phyloP scores from a whole-genome alignment of 1,140 invertebrate species.

The Leptopilina clavipes region DNA sequence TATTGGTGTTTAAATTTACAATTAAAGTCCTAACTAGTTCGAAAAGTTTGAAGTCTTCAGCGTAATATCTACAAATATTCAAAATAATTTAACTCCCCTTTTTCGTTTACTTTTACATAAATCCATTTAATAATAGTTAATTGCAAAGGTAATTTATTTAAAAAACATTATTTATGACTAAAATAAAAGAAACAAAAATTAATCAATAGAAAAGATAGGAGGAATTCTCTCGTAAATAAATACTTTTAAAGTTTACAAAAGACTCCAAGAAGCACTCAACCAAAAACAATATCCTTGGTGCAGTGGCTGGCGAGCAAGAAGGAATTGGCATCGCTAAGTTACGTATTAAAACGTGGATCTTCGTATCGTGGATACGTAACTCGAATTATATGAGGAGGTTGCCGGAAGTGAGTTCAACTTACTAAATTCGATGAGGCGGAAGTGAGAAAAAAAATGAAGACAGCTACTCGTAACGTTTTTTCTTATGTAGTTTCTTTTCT shows the following conservation, averaged over 20 bases:
- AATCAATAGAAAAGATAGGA: too few relatives aligned
- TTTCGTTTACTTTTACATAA: too few relatives aligned
- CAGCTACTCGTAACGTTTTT: neutral
- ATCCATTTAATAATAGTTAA: too few relatives aligned
- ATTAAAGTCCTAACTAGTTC: too few relatives aligned
- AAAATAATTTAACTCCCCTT: too few relatives aligned
- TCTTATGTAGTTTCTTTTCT: neutral
- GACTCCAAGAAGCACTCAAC: slow-evolving; percentile 53
- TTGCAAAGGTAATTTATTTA: too few relatives aligned
- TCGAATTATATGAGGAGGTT: slow-evolving; percentile 20
- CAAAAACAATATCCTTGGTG: slow-evolving; percentile 59
- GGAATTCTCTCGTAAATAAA: neutral
- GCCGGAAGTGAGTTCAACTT: slow-evolving; percentile 19
- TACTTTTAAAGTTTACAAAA: neutral
- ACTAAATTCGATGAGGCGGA: neutral
- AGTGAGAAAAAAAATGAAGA: neutral
- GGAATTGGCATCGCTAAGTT: slow-evolving; percentile 66
- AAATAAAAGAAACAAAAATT: neutral
- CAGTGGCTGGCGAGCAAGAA: slow-evolving; percentile 71
- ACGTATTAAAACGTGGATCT: slow-evolving; percentile 65
- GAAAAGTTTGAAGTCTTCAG: too few relatives aligned
- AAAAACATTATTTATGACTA: neutral
- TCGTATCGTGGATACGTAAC: slow-evolving; percentile 59
- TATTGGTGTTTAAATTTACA: too few relatives aligned
- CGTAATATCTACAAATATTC: too few relatives aligned